Base-by-base conservation (phyloP, 2,888 invertebrate genomes). In the Philaethria dido region DNA sequence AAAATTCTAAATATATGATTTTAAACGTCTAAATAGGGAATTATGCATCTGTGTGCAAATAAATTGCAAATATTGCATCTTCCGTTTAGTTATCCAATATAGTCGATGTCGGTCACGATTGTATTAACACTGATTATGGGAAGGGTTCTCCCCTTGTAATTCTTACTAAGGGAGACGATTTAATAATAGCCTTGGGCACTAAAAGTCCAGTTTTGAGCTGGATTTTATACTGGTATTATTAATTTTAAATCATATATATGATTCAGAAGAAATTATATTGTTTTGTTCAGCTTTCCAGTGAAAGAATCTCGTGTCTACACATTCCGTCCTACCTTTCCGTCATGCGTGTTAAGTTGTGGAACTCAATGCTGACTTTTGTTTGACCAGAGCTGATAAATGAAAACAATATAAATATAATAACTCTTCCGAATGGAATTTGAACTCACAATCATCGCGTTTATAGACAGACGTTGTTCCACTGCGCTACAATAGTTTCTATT, bases 191-290 rank as follows among this genome's bases (percentile, higher is more conserved):
- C 29, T 33, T 16, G 16, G 29, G 8, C 25, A 52, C 16, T 33
- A 13, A 13, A 4, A 13, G 52, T 52, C 52, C 29, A 16, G 52
- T 3, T 52, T 3, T 33, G 5, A 52, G 29, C 29, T 33, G 16
- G 29, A 29, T 33, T 11, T 50, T 29, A n/a, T 16, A 52, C 29
- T 22, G 9, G 25, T 50, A 50, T 52, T 52, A 33, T 29, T 52
- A 52, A 33, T 11, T 29, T 50, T 18, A 29, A 25, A 4, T 33
- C 11, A 33, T 52, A 29, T 50, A 18, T 29, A 29, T 52, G 52
- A 52, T 16, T 13, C 29, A 50, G 50, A 25, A 50, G n/a, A n/a
- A n/a, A n/a, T n/a, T n/a, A n/a, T n/a, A n/a, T n/a, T n/a, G n/a
- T n/a, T n/a, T n/a, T n/a, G n/a, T n/a, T n/a, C n/a, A n/a, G n/a